phyloP scores from a whole-genome alignment of 2,888 invertebrate genomes.

The Malthinus seriepunctatus region DNA sequence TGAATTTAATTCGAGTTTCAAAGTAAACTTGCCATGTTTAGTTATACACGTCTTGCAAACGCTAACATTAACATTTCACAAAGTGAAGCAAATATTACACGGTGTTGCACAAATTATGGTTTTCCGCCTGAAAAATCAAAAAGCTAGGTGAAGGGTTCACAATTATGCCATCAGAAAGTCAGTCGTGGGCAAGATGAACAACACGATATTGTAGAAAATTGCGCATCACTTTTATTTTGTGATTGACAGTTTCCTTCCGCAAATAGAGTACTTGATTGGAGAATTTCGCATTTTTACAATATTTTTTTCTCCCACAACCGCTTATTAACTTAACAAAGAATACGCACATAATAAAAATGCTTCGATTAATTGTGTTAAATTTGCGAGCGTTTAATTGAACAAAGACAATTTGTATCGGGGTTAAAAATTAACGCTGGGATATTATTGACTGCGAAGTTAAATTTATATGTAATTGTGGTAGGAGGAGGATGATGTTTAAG shows the following conservation, averaged over 20 bases:
- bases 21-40: conserved; percentile 24
- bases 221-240: conserved; percentile 43
- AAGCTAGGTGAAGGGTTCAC: conserved; percentile 43
- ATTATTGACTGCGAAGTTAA: conserved; percentile 22
- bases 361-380: background rate
- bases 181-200: conserved; percentile 42
- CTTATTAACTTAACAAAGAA: conserved; percentile 9
- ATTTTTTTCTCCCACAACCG: conserved; percentile 5
- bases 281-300: conserved; percentile 16
- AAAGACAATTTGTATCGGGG: no score
- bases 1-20: conserved; percentile 8
- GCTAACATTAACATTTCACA: conserved; percentile 45
- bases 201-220: conserved; percentile 48
- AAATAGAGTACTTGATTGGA: conserved; percentile 31
- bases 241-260: conserved; percentile 53
- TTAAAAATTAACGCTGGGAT: background rate
- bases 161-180: conserved; percentile 48
- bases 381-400: no score
- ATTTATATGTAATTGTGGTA: conserved; percentile 45
- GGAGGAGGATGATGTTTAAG: conserved; percentile 34
- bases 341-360: background rate
- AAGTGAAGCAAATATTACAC: conserved; percentile 50
- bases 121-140: conserved; percentile 50
- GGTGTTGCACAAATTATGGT: conserved; percentile 52
- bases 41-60: conserved; percentile 29